phyloP scores from a whole-genome alignment of 2,797 vertebrate genomes.

The Ctenosaura bakeri region DNA sequence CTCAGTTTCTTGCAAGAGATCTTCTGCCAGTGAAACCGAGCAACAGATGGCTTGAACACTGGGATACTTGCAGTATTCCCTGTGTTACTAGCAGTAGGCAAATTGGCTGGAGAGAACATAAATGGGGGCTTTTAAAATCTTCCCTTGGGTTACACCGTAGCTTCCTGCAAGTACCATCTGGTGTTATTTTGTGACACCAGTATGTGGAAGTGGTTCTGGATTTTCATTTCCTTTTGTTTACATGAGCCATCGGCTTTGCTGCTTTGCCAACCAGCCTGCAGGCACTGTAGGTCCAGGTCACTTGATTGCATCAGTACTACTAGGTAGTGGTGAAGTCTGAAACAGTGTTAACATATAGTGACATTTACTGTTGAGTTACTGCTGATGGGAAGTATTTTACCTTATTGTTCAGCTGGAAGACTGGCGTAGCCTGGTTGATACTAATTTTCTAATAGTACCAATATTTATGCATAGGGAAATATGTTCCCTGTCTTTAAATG shows the following conservation, averaged over 20 bases:
- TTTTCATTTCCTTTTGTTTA: constrained; percentile 28
- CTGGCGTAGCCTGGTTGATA: neutral
- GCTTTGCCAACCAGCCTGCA: neutral
- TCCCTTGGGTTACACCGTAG: neutral
- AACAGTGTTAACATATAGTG: neutral
- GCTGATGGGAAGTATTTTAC: no score
- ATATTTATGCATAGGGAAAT: neutral
- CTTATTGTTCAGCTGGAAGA: neutral
- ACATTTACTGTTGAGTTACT: no score
- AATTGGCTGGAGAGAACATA: neutral
- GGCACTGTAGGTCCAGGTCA: neutral
- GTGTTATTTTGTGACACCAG: neutral
- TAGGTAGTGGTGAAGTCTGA: neutral
- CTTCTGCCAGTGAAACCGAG: neutral
- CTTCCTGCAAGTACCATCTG: constrained; percentile 1
- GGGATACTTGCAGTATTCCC: neutral
- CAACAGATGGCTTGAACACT: neutral
- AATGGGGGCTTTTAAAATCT: neutral
- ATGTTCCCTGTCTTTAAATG: neutral
- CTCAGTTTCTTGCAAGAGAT: neutral
- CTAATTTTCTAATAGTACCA: neutral
- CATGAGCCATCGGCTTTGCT: neutral
- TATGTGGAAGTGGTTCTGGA: neutral
- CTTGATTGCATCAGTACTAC: neutral
- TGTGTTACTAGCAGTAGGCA: neutral